Percentiles rank a stretch among this genome's conserved stretches.
phyloP scores from a whole-genome alignment of 2,888 invertebrate species.

The Erebia ligea region DNA sequence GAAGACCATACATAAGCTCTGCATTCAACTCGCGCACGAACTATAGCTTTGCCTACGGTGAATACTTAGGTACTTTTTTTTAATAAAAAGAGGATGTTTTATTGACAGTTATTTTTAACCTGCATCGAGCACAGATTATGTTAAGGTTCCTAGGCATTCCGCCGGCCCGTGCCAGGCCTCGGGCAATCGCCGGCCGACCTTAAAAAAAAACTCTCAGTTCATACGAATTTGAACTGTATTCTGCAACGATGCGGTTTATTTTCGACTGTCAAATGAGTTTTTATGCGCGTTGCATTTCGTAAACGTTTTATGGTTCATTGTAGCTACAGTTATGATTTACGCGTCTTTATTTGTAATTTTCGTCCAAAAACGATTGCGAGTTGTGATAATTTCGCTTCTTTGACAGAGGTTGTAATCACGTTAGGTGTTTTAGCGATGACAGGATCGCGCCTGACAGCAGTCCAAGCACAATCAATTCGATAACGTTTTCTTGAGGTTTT shows the following conservation, averaged over 20 bases:
- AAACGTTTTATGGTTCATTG: conserved; percentile 60
- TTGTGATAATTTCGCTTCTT: conserved; percentile 6
- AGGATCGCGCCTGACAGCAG: background rate
- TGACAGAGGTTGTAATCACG: conserved; percentile 9
- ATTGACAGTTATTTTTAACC: conserved; percentile 49
- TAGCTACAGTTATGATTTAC: conserved; percentile 49
- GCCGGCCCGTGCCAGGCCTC: conserved; percentile 68
- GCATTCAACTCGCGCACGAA: no score
- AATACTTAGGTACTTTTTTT: no score
- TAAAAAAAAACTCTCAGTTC: conserved; percentile 41
- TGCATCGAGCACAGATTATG: conserved; percentile 54
- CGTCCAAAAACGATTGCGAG: conserved; percentile 8
- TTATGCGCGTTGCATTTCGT: conserved; percentile 46
- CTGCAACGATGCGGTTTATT: conserved; percentile 40
- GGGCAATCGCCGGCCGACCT: conserved; percentile 52
- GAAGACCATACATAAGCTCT: no score
- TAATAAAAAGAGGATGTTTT: conserved; percentile 30
- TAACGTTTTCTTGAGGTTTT: no score
- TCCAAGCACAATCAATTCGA: no score
- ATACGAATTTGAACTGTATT: conserved; percentile 44
- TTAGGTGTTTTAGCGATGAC: background rate
- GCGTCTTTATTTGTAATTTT: conserved; percentile 41
- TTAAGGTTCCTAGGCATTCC: conserved; percentile 63
- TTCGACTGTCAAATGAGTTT: conserved; percentile 38
- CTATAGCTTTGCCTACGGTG: no score